These are phyloP conservation scores for Vidua macroura DNA, from an alignment of 2,113 vertebrate species.

Conservation along the genomic window DNA sequence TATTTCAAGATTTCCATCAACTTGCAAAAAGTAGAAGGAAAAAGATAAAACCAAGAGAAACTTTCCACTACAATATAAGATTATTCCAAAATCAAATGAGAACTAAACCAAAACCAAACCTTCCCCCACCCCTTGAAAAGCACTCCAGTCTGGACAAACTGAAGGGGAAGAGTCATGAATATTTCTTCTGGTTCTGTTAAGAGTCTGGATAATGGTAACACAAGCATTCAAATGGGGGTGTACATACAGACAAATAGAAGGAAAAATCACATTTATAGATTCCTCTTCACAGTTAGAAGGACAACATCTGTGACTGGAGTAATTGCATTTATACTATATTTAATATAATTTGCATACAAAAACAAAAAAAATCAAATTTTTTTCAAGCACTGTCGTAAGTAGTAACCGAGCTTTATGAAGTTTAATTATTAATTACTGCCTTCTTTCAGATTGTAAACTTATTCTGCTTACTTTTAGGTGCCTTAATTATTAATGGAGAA, in stretches of 20 bases:
- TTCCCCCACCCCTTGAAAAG: not conserved
- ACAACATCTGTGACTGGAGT: not conserved
- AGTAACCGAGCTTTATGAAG: not conserved
- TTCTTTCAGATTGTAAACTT: not conserved
- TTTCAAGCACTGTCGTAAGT: not conserved
- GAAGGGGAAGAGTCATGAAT: not conserved
- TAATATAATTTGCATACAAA: not conserved
- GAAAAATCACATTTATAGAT: not conserved
- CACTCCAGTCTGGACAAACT: not conserved
- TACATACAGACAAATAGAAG: not conserved
- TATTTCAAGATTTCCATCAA: not conserved
- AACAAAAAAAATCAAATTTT: not conserved
- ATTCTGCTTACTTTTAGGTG: not conserved
- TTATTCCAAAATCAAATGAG: not conserved
- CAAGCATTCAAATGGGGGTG: not conserved
- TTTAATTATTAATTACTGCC: not conserved
- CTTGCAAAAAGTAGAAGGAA: not conserved
- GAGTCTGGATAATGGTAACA: not conserved
- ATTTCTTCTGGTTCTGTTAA: not conserved
- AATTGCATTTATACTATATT: not conserved
- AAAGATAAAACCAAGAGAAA: not conserved
- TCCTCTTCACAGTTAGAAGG: not conserved
- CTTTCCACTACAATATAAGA: not conserved
- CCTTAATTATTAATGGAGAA: not conserved
- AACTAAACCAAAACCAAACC: not conserved